phyloP scores from a whole-genome alignment of 1,140 invertebrate species.

The Argopecten irradians region DNA sequence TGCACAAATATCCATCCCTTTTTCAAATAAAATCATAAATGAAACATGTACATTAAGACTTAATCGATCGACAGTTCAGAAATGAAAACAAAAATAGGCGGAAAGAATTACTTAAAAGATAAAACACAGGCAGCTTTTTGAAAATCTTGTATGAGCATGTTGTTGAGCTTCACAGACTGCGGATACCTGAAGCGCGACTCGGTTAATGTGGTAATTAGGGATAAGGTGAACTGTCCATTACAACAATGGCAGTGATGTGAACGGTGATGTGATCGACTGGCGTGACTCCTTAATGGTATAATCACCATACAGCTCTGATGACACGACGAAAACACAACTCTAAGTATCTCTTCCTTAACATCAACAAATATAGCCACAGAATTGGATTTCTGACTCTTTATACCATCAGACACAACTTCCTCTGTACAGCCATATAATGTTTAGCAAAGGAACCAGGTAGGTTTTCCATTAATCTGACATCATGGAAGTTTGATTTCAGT shows the following conservation, averaged over 20 bases:
- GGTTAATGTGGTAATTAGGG: not conserved
- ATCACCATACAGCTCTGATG: not conserved
- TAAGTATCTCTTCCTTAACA: not conserved
- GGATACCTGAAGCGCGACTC: not conserved
- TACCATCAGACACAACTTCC: too few species aligned
- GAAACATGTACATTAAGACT: too few species aligned
- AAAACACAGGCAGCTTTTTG: not conserved
- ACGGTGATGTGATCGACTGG: not conserved
- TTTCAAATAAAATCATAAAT: too few species aligned
- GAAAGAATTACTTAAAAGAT: not conserved
- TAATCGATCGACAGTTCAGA: not conserved
- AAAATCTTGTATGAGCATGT: not conserved
- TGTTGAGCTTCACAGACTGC: not conserved
- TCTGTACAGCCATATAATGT: too few species aligned
- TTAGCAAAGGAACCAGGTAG: too few species aligned
- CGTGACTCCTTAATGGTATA: not conserved
- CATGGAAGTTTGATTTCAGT: too few species aligned
- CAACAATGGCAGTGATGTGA: not conserved
- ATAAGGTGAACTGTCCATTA: not conserved
- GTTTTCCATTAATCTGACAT: too few species aligned
- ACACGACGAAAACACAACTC: not conserved
- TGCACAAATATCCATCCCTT: too few species aligned
- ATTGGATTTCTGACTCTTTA: too few species aligned
- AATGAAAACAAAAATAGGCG: not conserved
- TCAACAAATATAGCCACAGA: not conserved